These are phyloP conservation scores for Nemurella pictetii DNA, from an alignment of 2,888 invertebrate genomes.

Conservation along the genomic window DNA sequence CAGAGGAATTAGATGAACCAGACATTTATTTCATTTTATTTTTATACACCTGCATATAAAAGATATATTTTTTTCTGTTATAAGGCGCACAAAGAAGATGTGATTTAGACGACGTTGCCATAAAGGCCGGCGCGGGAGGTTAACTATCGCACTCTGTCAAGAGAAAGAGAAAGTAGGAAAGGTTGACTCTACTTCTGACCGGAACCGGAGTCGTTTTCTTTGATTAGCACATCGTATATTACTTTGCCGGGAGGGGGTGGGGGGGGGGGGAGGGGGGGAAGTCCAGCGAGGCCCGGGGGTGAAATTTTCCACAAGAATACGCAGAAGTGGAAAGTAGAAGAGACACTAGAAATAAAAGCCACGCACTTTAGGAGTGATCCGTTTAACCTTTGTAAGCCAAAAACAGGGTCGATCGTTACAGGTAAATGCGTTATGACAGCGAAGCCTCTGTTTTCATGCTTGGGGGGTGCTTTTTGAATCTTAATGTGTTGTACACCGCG, in stretches of 20 bases:
- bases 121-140: background rate
- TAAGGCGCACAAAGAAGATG: constrained; percentile 1
- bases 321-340: too few relatives aligned
- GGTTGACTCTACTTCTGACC: background rate
- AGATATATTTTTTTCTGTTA: background rate
- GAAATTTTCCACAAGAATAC: too few relatives aligned
- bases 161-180: background rate
- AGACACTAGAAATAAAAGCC: too few relatives aligned
- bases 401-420: too few relatives aligned
- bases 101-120: constrained; percentile 10
- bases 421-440: too few relatives aligned
- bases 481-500: too few relatives aligned
- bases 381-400: too few relatives aligned
- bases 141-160: background rate
- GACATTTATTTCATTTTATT: constrained; percentile 1
- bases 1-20: background rate
- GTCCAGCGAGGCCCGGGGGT: too few relatives aligned
- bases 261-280: too few relatives aligned
- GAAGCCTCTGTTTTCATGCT: too few relatives aligned
- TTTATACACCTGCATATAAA: constrained; percentile 1
- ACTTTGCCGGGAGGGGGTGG: background rate
- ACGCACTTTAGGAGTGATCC: too few relatives aligned
- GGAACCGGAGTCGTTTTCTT: background rate
- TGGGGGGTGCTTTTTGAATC: too few relatives aligned
- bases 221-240: background rate